Evolutionary conservation across 2,888 invertebrate genomes (phyloP).

Genomic region (Hetaerina titia): DNA sequence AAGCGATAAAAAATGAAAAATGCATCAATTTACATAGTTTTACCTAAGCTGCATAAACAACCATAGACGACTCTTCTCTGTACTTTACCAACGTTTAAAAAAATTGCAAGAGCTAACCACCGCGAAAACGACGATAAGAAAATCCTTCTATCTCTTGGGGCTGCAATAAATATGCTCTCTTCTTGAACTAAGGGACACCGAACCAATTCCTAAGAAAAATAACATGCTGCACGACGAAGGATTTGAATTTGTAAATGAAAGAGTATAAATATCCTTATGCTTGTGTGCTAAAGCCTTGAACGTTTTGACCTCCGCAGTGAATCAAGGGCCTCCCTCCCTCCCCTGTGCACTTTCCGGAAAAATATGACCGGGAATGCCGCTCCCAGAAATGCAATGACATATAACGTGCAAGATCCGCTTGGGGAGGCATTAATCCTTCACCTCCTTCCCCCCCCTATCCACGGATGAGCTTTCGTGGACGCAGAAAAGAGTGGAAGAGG

Average conservation of each 20-base stretch:
- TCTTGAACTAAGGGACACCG: neutral
- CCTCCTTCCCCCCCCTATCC: neutral
- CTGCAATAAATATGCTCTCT: neutral
- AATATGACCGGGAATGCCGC: neutral
- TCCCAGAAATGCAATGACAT: neutral
- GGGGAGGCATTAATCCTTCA: neutral
- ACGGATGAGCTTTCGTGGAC: too few relatives aligned
- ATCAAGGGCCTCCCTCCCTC: neutral
- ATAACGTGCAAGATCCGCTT: neutral
- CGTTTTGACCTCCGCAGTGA: neutral
- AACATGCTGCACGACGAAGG: neutral
- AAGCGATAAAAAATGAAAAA: neutral
- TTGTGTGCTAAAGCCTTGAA: neutral
- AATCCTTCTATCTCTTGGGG: neutral
- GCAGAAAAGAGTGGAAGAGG: too few relatives aligned
- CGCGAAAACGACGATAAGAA: neutral
- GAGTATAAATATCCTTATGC: neutral
- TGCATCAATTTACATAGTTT: neutral
- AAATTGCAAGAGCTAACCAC: neutral
- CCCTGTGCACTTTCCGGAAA: neutral
- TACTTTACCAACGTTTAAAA: neutral
- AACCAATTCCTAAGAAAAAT: neutral
- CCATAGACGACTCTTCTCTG: neutral
- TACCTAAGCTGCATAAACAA: neutral
- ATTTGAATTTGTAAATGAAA: constrained; percentile 12